Conservation (phyloP, 1,140 invertebrate species). For the Ceratina calcarata region DNA sequence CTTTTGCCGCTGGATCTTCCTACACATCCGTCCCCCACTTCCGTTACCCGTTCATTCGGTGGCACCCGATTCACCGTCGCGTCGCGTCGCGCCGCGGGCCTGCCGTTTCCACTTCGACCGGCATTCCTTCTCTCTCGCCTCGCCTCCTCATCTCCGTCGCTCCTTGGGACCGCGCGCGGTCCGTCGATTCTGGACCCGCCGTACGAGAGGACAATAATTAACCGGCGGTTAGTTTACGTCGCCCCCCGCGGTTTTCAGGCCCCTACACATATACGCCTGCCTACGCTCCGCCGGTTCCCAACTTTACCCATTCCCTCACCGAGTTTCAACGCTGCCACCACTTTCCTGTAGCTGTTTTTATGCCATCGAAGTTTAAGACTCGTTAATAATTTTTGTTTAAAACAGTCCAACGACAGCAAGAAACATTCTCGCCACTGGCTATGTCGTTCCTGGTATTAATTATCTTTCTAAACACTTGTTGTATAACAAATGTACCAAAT, state of each 20-base stretch:
- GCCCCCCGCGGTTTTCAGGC: conserved; percentile 67
- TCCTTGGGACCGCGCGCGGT: conserved; percentile 6
- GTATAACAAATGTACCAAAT: no score
- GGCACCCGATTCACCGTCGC: conserved; percentile 46
- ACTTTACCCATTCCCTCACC: conserved; percentile 11
- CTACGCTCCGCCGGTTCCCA: conserved; percentile 52
- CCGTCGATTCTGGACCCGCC: conserved; percentile 49
- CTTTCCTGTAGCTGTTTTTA: no score
- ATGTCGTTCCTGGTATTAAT: no score
- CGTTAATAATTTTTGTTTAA: no score
- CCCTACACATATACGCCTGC: conserved; percentile 39
- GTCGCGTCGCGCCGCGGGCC: conserved; percentile 33
- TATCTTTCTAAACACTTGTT: no score
- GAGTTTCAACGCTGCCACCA: no score
- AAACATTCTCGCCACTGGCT: no score
- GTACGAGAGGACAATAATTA: conserved; percentile 75
- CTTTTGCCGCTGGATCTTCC: conserved; percentile 9
- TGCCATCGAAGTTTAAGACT: no score
- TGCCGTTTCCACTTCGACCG: not conserved
- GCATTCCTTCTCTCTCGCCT: not conserved
- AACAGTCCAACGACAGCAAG: no score
- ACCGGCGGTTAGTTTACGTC: conserved; percentile 76
- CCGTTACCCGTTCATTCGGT: conserved; percentile 11
- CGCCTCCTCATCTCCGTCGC: conserved; percentile 12
- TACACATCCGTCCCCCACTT: not conserved